Evolutionary conservation across 2,888 invertebrate genomes (phyloP).

Genomic region (Dorcus parallelipipedus): DNA sequence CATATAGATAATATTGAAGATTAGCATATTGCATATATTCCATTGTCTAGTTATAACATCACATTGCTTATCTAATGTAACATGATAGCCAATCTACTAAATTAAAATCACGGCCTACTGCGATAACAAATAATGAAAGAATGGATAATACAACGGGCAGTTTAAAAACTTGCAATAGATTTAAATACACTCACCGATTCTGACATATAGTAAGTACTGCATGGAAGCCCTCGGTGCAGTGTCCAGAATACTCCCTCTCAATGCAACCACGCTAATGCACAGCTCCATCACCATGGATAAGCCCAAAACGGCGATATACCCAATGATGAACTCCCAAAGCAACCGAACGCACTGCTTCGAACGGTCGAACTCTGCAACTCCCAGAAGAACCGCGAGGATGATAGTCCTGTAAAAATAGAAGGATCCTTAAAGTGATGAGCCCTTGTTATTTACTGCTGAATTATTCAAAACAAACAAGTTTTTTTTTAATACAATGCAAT

Average conservation of each 20-base stretch:
- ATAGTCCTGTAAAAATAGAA: conserved; percentile 13
- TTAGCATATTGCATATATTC: too few species aligned
- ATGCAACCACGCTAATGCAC: conserved; percentile 69
- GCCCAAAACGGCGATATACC: conserved; percentile 59
- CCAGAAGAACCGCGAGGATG: conserved; percentile 55
- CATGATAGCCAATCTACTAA: too few species aligned
- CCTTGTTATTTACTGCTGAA: too few species aligned
- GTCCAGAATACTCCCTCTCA: conserved; percentile 77
- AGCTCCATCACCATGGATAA: conserved; percentile 65
- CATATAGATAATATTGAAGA: too few species aligned
- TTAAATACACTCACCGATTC: conserved; percentile 60
- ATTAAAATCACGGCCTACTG: too few species aligned
- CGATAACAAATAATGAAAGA: too few species aligned
- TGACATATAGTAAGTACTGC: conserved; percentile 75
- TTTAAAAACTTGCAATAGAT: not conserved
- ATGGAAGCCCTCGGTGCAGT: conserved; percentile 70
- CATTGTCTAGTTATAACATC: too few species aligned
- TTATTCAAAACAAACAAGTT: too few species aligned
- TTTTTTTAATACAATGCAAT: too few species aligned
- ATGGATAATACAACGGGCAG: too few species aligned
- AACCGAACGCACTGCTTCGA: conserved; percentile 51
- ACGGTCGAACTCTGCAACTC: conserved; percentile 56
- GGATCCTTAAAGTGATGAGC: not conserved
- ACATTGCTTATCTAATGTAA: too few species aligned
- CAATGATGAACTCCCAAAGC: conserved; percentile 59